Conservation (phyloP, 2,113 vertebrate species). For the Centropristis striata region DNA sequence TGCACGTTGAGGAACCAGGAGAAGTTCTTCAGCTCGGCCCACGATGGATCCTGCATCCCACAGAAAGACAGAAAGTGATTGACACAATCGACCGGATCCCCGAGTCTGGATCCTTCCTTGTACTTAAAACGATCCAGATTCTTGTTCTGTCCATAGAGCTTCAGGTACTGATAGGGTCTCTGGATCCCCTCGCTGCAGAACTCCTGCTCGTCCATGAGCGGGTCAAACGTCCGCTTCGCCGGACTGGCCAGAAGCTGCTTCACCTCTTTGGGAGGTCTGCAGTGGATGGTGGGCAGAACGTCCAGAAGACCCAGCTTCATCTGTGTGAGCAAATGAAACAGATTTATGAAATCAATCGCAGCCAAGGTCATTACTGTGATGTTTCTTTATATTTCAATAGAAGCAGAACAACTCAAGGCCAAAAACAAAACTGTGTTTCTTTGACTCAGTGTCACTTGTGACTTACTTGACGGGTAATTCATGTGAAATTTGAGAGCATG, state of each 20-base stretch:
- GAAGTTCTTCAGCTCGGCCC: slow-evolving; percentile 88
- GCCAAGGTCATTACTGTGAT: not conserved
- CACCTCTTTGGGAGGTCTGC: slow-evolving; percentile 80
- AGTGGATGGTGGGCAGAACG: slow-evolving; percentile 81
- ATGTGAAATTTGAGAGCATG: not conserved
- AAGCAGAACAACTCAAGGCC: not conserved
- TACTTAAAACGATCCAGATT: slow-evolving; percentile 82
- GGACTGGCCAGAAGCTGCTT: slow-evolving; percentile 58
- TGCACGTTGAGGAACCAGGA: slow-evolving; percentile 87
- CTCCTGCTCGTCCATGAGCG: slow-evolving; percentile 82
- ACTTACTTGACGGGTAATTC: no score
- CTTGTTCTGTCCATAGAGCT: slow-evolving; percentile 49
- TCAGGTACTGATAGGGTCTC: slow-evolving; percentile 86
- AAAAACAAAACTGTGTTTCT: no score
- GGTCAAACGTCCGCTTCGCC: slow-evolving; percentile 51
- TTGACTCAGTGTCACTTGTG: no score
- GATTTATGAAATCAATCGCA: not conserved
- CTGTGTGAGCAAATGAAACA: slow-evolving; percentile 58
- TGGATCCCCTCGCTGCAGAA: slow-evolving; percentile 83
- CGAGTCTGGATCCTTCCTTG: slow-evolving; percentile 44
- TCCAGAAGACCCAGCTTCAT: slow-evolving; percentile 78
- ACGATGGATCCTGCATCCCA: slow-evolving; percentile 83
- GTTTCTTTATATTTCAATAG: not conserved
- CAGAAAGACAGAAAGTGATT: slow-evolving; percentile 78
- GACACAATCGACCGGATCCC: slow-evolving; percentile 80